Conservation (phyloP, 2,113 vertebrate species). For the Herpetotheres cachinnans region DNA sequence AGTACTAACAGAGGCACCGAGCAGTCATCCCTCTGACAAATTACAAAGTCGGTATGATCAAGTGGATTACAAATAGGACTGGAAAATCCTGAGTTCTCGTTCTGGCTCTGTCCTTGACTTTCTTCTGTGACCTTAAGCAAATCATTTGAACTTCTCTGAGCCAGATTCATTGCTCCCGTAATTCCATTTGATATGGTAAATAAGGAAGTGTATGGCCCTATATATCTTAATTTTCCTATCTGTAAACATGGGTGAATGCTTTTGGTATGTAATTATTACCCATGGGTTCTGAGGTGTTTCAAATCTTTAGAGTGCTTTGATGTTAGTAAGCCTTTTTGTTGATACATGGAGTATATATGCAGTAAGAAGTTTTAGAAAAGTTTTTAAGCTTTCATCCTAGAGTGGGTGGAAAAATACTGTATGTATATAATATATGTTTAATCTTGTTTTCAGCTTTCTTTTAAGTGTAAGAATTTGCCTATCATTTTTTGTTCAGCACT, state of each 20-base stretch:
- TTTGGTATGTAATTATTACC: conserved; percentile 30
- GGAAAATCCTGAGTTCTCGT: neutral
- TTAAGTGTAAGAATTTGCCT: conserved; percentile 30
- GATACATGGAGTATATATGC: neutral
- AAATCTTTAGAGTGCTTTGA: conserved; percentile 22
- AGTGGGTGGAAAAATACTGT: neutral
- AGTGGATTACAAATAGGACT: conserved; percentile 1
- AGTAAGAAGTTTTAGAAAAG: neutral
- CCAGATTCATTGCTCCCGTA: conserved; percentile 10
- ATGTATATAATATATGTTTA: neutral
- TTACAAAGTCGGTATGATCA: neutral
- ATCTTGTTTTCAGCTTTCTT: conserved; percentile 42
- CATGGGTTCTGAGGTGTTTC: conserved; percentile 30
- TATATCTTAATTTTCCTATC: conserved; percentile 46
- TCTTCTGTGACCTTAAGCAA: conserved; percentile 47
- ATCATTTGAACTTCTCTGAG: neutral
- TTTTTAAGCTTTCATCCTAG: conserved; percentile 11
- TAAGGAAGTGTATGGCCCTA: conserved; percentile 25
- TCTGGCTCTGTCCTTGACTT: neutral
- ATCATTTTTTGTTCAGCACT: neutral
- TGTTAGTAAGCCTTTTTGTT: conserved; percentile 29
- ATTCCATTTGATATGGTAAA: conserved; percentile 27
- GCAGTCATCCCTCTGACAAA: neutral
- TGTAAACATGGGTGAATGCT: conserved; percentile 9
- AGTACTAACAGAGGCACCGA: neutral